These are phyloP conservation scores for Rhopalosiphum maidis DNA, from an alignment of 1,140 invertebrate species.

Conservation along the genomic window DNA sequence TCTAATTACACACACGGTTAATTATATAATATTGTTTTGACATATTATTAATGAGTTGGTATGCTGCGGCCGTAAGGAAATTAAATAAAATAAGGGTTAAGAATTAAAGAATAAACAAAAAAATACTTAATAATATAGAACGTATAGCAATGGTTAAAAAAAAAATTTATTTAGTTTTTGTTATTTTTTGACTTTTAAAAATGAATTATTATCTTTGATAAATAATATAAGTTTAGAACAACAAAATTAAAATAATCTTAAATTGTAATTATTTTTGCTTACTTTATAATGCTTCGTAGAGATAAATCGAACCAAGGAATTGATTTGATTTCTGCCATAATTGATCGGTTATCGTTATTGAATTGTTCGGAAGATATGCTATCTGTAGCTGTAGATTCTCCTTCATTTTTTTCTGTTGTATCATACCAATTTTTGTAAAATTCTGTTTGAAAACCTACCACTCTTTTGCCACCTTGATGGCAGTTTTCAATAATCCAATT, in stretches of 20 bases:
- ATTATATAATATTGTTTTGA: too few species aligned
- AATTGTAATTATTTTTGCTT: background rate
- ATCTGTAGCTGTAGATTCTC: background rate
- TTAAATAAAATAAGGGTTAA: background rate
- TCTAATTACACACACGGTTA: background rate
- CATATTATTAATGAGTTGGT: background rate
- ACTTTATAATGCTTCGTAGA: background rate
- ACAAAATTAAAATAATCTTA: background rate
- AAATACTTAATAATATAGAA: background rate
- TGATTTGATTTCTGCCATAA: background rate
- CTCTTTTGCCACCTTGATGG: background rate
- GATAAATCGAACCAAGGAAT: background rate
- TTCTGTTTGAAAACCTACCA: background rate
- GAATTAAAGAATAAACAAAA: background rate
- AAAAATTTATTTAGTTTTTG: too few species aligned
- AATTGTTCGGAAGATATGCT: background rate
- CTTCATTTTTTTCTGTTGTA: background rate
- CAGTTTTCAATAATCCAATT: constrained; percentile 50
- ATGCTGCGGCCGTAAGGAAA: background rate
- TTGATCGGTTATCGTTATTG: background rate
- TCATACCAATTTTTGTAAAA: background rate
- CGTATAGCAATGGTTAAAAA: too few species aligned
- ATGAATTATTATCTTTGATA: too few species aligned
- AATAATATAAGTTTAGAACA: background rate
- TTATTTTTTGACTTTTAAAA: background rate